A percentile compares a stretch with the other conserved stretches of the same genome.
These are phyloP conservation scores for Neopelma chrysocephalum DNA, from an alignment of 2,797 vertebrate genomes.

Conservation along the genomic window DNA sequence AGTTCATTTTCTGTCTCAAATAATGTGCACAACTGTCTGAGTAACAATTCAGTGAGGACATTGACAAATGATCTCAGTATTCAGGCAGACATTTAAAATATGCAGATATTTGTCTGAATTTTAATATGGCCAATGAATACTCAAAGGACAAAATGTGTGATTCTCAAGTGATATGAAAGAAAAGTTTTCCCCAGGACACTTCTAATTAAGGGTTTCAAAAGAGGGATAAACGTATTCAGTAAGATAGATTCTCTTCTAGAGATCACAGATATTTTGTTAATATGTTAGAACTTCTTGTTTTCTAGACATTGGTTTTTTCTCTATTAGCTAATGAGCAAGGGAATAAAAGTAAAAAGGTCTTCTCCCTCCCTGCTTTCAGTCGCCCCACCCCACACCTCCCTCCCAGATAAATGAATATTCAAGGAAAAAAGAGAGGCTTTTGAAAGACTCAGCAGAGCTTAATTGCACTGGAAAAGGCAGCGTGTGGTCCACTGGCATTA, in stretches of 20 bases:
- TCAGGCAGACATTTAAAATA: conserved; percentile 76
- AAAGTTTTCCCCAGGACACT: conserved; percentile 56
- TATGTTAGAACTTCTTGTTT: not conserved
- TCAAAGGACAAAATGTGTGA: conserved; percentile 62
- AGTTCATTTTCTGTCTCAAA: conserved; percentile 76
- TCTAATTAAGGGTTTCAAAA: conserved; percentile 54
- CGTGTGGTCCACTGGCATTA: not conserved
- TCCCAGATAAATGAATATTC: not conserved
- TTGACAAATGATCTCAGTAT: conserved; percentile 77
- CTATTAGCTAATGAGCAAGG: not conserved
- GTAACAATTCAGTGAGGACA: conserved; percentile 74
- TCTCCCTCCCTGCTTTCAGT: not conserved
- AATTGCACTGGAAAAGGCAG: not conserved
- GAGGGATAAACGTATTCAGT: not conserved
- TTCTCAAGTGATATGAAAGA: conserved; percentile 55
- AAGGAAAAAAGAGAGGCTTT: not conserved
- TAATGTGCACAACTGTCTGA: conserved; percentile 65
- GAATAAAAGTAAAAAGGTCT: not conserved
- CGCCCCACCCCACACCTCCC: rapidly evolving
- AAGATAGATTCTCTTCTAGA: not conserved
- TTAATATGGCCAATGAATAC: conserved; percentile 70
- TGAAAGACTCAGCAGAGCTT: not conserved
- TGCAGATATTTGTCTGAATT: conserved; percentile 76
- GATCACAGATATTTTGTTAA: not conserved
- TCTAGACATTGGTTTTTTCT: not conserved